Conservation (phyloP, 2,113 vertebrate genomes). For the Rhinichthys klamathensis region DNA sequence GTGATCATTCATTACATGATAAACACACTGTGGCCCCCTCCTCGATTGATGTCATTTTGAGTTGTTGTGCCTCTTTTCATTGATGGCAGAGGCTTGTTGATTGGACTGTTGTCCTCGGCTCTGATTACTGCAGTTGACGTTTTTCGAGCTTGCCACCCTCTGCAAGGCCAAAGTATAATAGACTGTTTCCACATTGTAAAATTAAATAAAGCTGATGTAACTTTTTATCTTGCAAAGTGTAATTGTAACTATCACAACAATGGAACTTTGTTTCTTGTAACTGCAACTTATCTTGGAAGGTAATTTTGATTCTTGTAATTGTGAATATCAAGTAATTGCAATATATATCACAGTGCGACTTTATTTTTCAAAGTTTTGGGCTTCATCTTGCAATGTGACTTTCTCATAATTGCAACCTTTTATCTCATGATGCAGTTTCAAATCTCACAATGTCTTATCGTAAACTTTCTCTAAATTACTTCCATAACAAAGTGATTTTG, state of each 20-base stretch:
- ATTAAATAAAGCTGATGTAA: not conserved
- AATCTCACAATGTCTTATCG: not conserved
- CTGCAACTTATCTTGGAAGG: not conserved
- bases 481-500: not conserved
- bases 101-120: not conserved
- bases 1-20: not conserved
- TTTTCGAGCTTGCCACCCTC: not conserved
- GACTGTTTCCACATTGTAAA: not conserved
- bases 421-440: not conserved
- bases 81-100: not conserved
- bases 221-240: not conserved
- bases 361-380: not conserved
- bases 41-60: not conserved
- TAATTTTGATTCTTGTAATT: not conserved
- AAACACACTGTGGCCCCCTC: not conserved
- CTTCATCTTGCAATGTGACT: not conserved
- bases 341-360: not conserved
- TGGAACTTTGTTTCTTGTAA: not conserved
- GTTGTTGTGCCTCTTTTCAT: not conserved
- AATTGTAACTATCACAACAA: too few relatives aligned
- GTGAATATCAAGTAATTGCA: not conserved
- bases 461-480: slow-evolving; percentile 1
- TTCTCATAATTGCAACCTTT: not conserved
- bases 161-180: not conserved
- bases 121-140: not conserved